Conservation (phyloP, 2,113 vertebrate species). For the Morone chrysops region DNA sequence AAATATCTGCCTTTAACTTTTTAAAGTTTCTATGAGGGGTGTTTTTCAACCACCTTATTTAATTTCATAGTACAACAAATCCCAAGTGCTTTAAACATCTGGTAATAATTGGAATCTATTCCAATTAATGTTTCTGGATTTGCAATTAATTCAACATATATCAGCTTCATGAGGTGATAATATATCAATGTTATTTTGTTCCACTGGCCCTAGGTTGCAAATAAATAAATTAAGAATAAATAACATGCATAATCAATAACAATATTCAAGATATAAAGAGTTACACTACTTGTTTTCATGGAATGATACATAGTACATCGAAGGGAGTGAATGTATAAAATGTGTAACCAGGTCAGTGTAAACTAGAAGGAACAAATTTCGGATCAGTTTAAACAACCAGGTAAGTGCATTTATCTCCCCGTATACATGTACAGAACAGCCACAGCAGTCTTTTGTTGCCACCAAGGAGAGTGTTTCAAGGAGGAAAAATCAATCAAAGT, state of each 20-base stretch:
- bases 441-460: constrained; percentile 29
- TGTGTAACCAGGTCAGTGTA: neutral
- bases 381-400: constrained; percentile 17
- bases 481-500: constrained; percentile 70
- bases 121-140: neutral
- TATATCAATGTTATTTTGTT: neutral
- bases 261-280: neutral
- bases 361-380: constrained; percentile 7
- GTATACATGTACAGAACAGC: constrained; percentile 21
- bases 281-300: neutral
- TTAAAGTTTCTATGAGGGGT: too few species aligned
- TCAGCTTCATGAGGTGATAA: neutral
- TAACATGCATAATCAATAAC: neutral
- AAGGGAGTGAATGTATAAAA: neutral
- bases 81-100: too few species aligned
- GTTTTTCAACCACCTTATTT: neutral
- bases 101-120: neutral
- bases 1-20: too few species aligned
- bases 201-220: neutral
- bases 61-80: neutral
- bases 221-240: neutral
- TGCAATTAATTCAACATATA: neutral
- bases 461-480: constrained; percentile 42
- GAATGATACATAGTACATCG: neutral
- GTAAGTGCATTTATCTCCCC: constrained; percentile 42